Evolutionary conservation across 2,113 vertebrate genomes (phyloP).

Genomic region (Calonectris borealis): DNA sequence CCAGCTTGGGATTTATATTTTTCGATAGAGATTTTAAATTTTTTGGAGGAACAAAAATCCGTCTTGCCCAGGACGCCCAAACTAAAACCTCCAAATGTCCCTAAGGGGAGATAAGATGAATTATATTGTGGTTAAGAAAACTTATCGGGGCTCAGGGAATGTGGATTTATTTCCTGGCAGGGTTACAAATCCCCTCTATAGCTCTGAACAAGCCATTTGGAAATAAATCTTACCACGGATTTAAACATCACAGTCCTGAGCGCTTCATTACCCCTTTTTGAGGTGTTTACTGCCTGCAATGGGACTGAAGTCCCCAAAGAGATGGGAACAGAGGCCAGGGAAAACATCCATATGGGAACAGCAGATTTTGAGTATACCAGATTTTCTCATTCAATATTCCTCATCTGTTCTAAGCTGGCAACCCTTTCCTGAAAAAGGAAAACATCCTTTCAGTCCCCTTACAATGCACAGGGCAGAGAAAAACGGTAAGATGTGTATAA

Average conservation of each 20-base stretch:
- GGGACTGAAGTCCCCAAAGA: not conserved
- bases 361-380: not conserved
- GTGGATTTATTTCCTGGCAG: conserved; percentile 41
- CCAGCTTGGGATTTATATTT: not conserved
- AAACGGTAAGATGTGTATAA: not conserved
- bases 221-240: not conserved
- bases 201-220: conserved; percentile 4
- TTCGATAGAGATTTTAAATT: not conserved
- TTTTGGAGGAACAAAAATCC: not conserved
- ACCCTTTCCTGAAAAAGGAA: not conserved
- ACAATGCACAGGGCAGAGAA: fast-evolving
- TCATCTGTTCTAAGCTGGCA: not conserved
- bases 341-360: conserved; percentile 7
- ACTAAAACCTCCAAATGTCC: not conserved
- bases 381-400: not conserved
- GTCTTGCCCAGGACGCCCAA: not conserved
- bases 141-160: not conserved
- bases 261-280: not conserved
- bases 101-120: not conserved
- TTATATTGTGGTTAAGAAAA: conserved; percentile 18
- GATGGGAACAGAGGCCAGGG: not conserved
- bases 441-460: not conserved
- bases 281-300: conserved; percentile 24
- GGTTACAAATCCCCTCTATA: conserved; percentile 21
- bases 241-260: conserved; percentile 11